Evolutionary conservation across 2,797 vertebrate species (phyloP), one percentile per base, ranked within the genome.

Genomic region (Chiroxiphia lanceolata): DNA sequence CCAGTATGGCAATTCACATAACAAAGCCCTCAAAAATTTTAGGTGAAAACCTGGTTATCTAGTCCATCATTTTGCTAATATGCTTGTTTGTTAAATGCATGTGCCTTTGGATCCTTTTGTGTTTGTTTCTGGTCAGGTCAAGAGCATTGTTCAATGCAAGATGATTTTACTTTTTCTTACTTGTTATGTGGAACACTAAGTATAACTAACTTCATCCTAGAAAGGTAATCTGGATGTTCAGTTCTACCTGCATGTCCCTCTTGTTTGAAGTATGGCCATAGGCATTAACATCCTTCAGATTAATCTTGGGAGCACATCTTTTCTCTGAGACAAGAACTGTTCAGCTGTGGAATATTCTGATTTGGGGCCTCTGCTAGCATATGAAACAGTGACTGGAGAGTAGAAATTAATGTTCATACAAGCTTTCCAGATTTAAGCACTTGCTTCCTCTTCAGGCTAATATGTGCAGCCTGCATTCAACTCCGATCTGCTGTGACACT

Each of bases 61-160:
- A 44, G 22, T 31, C 17, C 29, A 31, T 60, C 3, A 1, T 34
- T 91, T 67, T 50, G 19, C 33, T 36, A 13, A 53, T 12, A 15
- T 36, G 5, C 38, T 34, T 29, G 2, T 51, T 53, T 2, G 1
- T 56, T 68, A 31, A 22, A 0, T 63, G 15, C 8, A 1, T 21
- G 21, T 54, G 15, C 44, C 12, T 68, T 68, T 9, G 18, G 6
- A 57, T 77, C 15, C 8, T 40, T 70, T 31, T 9, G 10, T 75
- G 23, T 11, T 47, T 8, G 31, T 63, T 86, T 70, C 38, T 77
- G 48, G 8, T 75, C 10, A 33, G 27, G 42, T 79, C 7, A 67
- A 71, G 40, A 56, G 6, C 42, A 5, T 11, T 42, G 45, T 53
- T 83, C 31, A 31, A 3, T 26, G 47, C 18, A 26, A 42, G 6